Evolutionary conservation across 37 sponge, comb jelly and placozoan genomes (phyloP), one percentile per base, ranked within the genome.

Genomic region (Diacarnus erythraeanus): DNA sequence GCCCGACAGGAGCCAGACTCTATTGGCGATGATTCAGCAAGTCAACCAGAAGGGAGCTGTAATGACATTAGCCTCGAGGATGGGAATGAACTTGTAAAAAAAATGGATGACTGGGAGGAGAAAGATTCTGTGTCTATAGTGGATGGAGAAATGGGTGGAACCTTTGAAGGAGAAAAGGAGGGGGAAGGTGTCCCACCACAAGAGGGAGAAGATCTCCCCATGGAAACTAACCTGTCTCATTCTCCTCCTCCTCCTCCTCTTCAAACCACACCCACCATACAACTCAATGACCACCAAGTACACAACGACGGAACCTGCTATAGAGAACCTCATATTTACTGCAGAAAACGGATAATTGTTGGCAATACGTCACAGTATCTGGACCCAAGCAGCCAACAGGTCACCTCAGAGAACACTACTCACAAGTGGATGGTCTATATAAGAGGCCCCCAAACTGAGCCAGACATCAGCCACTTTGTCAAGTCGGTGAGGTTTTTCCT

Each of bases 351-450:
- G 37, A 54, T 95, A 0, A 86, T 95, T 60, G 85, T 95, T 2
- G 96, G 96, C 2, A 95, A 95, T 67, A 95, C 96, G 0, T 92
- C 93, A 0, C 84, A 88, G 66, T 94, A 72, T 42, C 70, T 93
- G 34, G 54, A 77, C 41, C 86, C 81, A 21, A 41, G 20, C 2
- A 75, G 64, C 9, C 71, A 75, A 8, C 54, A 59, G 38, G 59
- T 15, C 2, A 35, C 37, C 36, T 38, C 44, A 42, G 90, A 92
- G 27, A 69, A 70, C 43, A 81, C 94, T 37, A 95, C 96, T 21
- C 96, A 95, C 79, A 95, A 95, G 72, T 95, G 96, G 96, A 95
- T 95, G 96, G 84, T 86, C 21, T 95, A 95, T 56, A 84, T 95
- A 1, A 74, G 90, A 31, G 90, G 93, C 0, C 65, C 76, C 0